Evolutionary conservation across 2,888 invertebrate species (phyloP).

Genomic region (Watsonalla binaria): DNA sequence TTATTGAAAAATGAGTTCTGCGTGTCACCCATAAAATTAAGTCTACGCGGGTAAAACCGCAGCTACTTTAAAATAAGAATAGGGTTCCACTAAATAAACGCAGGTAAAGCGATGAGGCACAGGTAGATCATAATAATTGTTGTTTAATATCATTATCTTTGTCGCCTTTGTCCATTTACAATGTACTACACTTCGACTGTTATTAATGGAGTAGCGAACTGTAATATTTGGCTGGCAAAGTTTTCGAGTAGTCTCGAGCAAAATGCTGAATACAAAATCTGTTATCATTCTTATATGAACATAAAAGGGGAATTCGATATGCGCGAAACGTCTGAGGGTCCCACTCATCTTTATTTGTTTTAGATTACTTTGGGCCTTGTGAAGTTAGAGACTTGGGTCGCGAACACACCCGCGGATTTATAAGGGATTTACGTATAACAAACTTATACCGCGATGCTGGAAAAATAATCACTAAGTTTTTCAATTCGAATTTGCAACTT

Average conservation of each 20-base stretch:
- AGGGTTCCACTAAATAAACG: too few species aligned
- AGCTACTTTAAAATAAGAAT: too few species aligned
- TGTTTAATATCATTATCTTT: too few species aligned
- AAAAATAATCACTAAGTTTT: constrained; percentile 59
- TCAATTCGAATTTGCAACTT: constrained; percentile 50
- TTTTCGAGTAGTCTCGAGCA: constrained; percentile 15
- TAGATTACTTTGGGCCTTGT: constrained; percentile 69
- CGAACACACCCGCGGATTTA: constrained; percentile 53
- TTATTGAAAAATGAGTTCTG: too few species aligned
- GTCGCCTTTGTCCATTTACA: too few species aligned
- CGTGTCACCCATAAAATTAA: too few species aligned
- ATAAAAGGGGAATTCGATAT: constrained; percentile 62
- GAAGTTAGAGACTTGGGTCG: constrained; percentile 52
- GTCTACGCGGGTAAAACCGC: too few species aligned
- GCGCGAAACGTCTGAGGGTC: constrained; percentile 57
- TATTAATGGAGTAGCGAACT: constrained; percentile 24
- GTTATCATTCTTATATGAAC: constrained; percentile 58
- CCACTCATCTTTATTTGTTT: constrained; percentile 74
- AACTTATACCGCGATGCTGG: constrained; percentile 37
- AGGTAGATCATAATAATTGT: too few species aligned
- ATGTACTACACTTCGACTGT: constrained; percentile 8
- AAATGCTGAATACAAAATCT: constrained; percentile 47
- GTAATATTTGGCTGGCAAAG: constrained; percentile 14
- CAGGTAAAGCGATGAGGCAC: too few species aligned
- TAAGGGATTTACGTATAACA: constrained; percentile 46